These are phyloP conservation scores for Microtus obscurus DNA, from an alignment of 2,797 vertebrate species.

Conservation along the genomic window DNA sequence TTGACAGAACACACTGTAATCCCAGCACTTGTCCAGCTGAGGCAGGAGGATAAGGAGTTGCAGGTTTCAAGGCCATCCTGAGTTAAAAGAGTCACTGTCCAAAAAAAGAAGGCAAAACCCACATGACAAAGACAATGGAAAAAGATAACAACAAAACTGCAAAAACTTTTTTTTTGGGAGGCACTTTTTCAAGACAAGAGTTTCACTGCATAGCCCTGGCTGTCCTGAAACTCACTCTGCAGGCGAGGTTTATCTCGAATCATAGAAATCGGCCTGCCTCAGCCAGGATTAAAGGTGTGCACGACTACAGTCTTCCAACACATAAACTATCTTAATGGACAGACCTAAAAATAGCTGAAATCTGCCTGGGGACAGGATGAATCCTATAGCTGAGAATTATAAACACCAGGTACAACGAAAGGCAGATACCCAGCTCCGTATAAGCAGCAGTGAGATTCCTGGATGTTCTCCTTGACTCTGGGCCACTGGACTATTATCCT, in stretches of 20 bases:
- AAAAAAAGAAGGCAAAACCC: background rate
- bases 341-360: background rate
- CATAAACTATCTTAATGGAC: background rate
- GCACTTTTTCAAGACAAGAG: background rate
- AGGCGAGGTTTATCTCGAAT: background rate
- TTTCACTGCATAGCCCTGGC: background rate
- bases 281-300: background rate
- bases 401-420: background rate
- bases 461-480: conserved; percentile 18
- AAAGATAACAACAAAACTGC: conserved; percentile 19
- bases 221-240: background rate
- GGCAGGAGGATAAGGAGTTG: background rate
- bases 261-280: background rate
- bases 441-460: background rate
- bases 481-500: background rate
- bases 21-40: background rate
- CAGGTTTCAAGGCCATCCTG: background rate
- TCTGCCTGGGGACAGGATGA: background rate
- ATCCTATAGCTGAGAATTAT: background rate
- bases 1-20: background rate
- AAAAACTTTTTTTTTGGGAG: background rate
- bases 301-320: background rate
- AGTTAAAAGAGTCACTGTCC: background rate
- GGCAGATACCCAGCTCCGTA: background rate
- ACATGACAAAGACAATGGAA: background rate